Evolutionary conservation across 2,888 invertebrate genomes (phyloP).

Genomic region (Lapara coniferarum): DNA sequence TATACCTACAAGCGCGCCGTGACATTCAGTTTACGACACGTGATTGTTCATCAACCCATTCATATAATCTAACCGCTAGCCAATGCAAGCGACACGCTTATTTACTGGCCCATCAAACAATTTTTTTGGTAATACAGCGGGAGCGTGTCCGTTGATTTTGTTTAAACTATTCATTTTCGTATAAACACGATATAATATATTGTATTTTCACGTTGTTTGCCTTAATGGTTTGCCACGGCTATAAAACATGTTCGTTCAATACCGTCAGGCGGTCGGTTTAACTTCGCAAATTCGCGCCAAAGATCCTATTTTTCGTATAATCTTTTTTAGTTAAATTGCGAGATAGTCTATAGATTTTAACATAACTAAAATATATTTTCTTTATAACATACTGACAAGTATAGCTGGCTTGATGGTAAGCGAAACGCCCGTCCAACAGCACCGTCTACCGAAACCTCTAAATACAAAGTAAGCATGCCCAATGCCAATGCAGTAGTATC

Average conservation of each 20-base stretch:
- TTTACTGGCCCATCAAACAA: conserved; percentile 16
- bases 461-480: too few relatives aligned
- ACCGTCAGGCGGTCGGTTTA: not conserved
- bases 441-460: too few relatives aligned
- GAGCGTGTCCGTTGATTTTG: conserved; percentile 15
- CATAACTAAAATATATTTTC: too few relatives aligned
- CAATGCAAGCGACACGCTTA: conserved; percentile 17
- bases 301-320: too few relatives aligned
- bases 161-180: conserved; percentile 15
- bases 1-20: not conserved
- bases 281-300: too few relatives aligned
- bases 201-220: not conserved
- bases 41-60: not conserved
- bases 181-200: not conserved
- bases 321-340: too few relatives aligned
- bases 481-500: too few relatives aligned
- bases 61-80: not conserved
- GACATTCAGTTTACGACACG: not conserved
- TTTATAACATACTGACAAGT: too few relatives aligned
- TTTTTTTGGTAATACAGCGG: not conserved
- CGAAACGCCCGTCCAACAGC: too few relatives aligned
- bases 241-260: not conserved
- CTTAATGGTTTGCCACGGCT: not conserved
- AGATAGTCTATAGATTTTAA: too few relatives aligned
- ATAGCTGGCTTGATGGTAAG: too few relatives aligned